Percentiles rank a stretch among this genome's conserved stretches.
phyloP scores from a whole-genome alignment of 2,888 invertebrate genomes.

The Drosophila rubida region DNA sequence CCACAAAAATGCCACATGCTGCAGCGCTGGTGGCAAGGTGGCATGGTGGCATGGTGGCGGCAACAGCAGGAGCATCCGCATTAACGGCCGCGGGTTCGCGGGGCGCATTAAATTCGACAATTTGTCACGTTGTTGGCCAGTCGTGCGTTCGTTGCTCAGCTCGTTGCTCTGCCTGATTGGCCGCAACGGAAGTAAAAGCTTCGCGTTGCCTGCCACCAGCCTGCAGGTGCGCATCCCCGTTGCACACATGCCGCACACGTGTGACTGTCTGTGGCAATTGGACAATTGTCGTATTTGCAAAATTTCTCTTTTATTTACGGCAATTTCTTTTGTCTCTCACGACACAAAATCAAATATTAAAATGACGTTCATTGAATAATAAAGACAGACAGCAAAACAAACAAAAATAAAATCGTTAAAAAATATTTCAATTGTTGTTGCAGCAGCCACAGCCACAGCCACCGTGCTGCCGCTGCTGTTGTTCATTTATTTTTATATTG shows the following conservation, averaged over 20 bases:
- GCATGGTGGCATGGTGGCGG: background rate
- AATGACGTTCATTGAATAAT: slow-evolving; percentile 59
- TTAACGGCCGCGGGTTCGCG: background rate
- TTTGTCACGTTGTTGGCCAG: slow-evolving; percentile 75
- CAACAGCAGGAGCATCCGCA: background rate
- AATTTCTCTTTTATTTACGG: slow-evolving; percentile 80
- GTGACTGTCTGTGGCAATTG: slow-evolving; percentile 43
- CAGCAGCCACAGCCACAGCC: background rate
- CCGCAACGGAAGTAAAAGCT: slow-evolving; percentile 74
- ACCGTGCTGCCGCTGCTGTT: no score
- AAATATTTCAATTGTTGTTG: slow-evolving; percentile 29
- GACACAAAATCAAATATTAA: slow-evolving; percentile 66
- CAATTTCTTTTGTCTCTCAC: slow-evolving; percentile 68
- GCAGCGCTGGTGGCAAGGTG: slow-evolving; percentile 1
- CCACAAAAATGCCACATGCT: slow-evolving; percentile 72
- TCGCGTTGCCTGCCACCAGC: slow-evolving; percentile 5
- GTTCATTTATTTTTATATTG: slow-evolving; percentile 11
- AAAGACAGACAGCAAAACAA: slow-evolving; percentile 5
- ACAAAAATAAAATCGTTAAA: slow-evolving; percentile 15
- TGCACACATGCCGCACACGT: slow-evolving; percentile 13
- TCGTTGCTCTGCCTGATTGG: slow-evolving; percentile 58
- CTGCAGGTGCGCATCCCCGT: slow-evolving; percentile 67
- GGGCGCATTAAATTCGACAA: slow-evolving; percentile 60
- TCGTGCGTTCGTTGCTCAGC: slow-evolving; percentile 65
- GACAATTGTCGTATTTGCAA: slow-evolving; percentile 51